Percentiles rank a stretch among this genome's conserved stretches.
These are phyloP conservation scores for Streptopelia turtur DNA, from an alignment of 2,797 vertebrate genomes.

Conservation along the genomic window DNA sequence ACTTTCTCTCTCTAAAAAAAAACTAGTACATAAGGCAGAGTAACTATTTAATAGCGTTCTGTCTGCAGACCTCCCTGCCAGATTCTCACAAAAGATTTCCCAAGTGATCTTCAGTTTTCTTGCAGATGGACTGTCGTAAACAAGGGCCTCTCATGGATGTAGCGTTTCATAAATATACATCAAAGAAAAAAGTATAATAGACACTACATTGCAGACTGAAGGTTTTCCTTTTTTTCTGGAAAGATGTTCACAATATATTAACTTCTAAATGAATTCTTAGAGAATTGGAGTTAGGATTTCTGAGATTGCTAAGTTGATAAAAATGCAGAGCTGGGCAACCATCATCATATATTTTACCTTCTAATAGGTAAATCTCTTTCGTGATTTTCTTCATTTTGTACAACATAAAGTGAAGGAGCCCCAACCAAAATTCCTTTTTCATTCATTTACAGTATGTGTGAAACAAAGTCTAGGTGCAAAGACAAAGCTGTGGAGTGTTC, in stretches of 20 bases:
- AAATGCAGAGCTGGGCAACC: not conserved
- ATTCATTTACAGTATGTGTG: not conserved
- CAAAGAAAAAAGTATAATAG: not conserved
- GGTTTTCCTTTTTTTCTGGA: not conserved
- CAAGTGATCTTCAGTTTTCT: not conserved
- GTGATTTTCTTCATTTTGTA: not conserved
- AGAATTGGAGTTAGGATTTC: not conserved
- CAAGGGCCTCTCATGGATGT: not conserved
- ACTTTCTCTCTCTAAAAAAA: not conserved
- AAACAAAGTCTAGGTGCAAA: not conserved
- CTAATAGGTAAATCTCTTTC: too few relatives aligned
- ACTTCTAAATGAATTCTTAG: not conserved
- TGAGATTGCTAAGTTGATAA: not conserved
- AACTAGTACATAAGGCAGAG: not conserved
- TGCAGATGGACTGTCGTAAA: not conserved
- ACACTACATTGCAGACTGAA: not conserved
- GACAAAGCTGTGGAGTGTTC: not conserved
- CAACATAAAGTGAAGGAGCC: not conserved
- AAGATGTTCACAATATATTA: not conserved
- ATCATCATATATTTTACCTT: not conserved
- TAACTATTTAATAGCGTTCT: not conserved
- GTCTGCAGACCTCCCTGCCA: not conserved
- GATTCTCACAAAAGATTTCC: not conserved
- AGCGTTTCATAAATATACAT: not conserved
- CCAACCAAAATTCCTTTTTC: not conserved